Evolutionary conservation across 2,113 vertebrate species (phyloP), one percentile per base, ranked within the genome.

Genomic region (Hirundichthys speculiger): DNA sequence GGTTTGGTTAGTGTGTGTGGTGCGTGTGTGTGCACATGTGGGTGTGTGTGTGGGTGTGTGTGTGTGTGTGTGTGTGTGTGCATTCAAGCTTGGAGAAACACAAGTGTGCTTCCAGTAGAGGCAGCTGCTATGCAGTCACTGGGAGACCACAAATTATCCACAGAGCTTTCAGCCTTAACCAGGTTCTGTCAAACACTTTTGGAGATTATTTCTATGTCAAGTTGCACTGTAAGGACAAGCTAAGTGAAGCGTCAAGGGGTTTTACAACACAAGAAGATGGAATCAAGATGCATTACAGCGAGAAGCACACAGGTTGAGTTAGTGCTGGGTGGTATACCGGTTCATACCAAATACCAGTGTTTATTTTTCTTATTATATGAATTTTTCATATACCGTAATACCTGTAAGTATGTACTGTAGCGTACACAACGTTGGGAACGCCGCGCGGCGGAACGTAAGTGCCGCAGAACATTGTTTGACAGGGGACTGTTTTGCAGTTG

Each of bases 91-190:
- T 19, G 20, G 78, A 51, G 48, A 73, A 59, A 38, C 42, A 49
- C 61, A n/a, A 53, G 60, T 54, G 61, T 19, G 65, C 41, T 51
- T 80, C 69, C 46, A 71, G 56, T 61, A 25, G 57, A 68, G 39
- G 57, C 70, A 51, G 68, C 69, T 50, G 77, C 67, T 77, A 18
- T 61, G 60, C 45, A 62, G 64, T 62, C 56, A 63, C 68, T 20
- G 56, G 49, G 66, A 77, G 59, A 8, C 47, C 54, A 61, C 72
- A 63, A 82, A 77, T 84, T 75, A 83, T 69, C 75, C 75, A 71
- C 72, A 61, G 25, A 57, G 55, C 57, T 69, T 73, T 64, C 50
- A 63, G 60, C 73, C n/a, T 60, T 24, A 9, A 13, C 52, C 39
- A 40, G 64, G 24, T 60, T 59, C 54, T 41, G 27, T 39, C 46